Base-by-base conservation (phyloP, 2,113 vertebrate species). In the Micronisus gabar region DNA sequence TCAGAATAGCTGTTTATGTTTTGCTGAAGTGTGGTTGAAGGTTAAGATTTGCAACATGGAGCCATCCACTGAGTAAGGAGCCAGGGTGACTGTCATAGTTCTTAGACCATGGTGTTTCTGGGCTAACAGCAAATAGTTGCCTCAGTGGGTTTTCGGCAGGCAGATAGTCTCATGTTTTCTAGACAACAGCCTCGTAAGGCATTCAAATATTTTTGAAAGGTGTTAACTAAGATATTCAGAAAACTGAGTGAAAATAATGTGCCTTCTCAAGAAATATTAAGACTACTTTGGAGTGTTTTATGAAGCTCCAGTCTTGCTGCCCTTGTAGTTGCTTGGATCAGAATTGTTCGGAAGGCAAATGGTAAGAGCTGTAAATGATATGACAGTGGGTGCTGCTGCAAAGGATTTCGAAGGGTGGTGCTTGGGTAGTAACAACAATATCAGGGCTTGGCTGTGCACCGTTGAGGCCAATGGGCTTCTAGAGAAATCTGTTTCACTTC, bases 361-460 rank as follows among this genome's bases (percentile, higher is more conserved):
- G 23, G 14, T 13, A 81, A 61, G 48, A 66, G 36, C 20, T 93
- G 15, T 32, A 41, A 61, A 52, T 62, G 62, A 13, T 55, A 12
- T 11, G 30, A 12, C 9, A 36, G 38, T 9, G 16, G 20, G 18
- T 83, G 34, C 61, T 78, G 48, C 71, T 68, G 45, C 30, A 74
- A 14, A 73, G 30, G 23, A 11, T 67, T 81, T 59, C 50, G 48
- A 59, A 75, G 62, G 36, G 25, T 20, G 14, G 7, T 71, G 25
- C 13, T 67, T 32, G 52, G 20, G 11, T 76, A 38, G 20, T 43
- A 32, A 43, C 0, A 4, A 55, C 25, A 41, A 8, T 27, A 29
- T 3, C 3, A 1, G 40, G 36, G 9, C 30, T 80, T 12, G 3
- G 34, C 50, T 3, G 2, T 32, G 47, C n/a, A 27, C 25, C 8